Percentiles rank a stretch among this genome's conserved stretches.
Conservation (phyloP, 2,113 vertebrate genomes). For the Rhinoderma darwinii region DNA sequence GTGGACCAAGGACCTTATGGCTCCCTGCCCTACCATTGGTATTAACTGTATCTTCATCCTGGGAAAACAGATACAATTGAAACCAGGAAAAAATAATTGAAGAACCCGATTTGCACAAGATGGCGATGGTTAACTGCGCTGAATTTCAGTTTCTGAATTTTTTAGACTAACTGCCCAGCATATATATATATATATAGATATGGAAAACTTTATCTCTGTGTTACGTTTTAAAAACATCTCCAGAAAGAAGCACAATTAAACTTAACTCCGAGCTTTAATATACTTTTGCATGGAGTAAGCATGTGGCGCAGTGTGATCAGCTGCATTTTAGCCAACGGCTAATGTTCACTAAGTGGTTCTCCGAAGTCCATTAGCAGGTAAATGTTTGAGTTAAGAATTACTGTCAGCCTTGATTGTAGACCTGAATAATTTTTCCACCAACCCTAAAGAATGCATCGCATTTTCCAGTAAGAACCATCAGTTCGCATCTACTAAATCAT, state of each 20-base stretch:
- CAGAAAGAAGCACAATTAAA: conserved; percentile 35
- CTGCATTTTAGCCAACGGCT: conserved; percentile 41
- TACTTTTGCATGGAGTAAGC: neutral
- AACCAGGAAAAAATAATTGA: no score
- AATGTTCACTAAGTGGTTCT: conserved; percentile 55
- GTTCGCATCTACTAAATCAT: neutral
- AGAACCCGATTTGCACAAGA: no score
- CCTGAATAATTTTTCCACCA: conserved; percentile 29
- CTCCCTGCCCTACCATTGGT: no score
- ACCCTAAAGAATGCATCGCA: conserved; percentile 1
- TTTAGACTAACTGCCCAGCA: no score
- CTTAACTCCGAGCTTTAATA: conserved; percentile 32
- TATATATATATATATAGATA: no score
- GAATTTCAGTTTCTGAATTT: no score
- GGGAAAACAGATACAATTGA: no score
- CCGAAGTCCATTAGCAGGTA: conserved; percentile 50
- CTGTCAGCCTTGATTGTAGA: conserved; percentile 41
- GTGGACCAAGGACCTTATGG: no score
- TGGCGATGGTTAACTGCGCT: no score
- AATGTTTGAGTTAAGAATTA: conserved; percentile 46
- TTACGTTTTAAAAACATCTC: conserved; percentile 19
- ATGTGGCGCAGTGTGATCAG: conserved; percentile 3
- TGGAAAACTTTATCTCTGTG: no score
- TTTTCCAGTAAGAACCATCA: neutral
- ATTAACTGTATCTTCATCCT: no score